A percentile compares a stretch with the other conserved stretches of the same genome.
These are phyloP conservation scores for Pecten maximus DNA, from an alignment of 2,888 invertebrate genomes.

Conservation along the genomic window DNA sequence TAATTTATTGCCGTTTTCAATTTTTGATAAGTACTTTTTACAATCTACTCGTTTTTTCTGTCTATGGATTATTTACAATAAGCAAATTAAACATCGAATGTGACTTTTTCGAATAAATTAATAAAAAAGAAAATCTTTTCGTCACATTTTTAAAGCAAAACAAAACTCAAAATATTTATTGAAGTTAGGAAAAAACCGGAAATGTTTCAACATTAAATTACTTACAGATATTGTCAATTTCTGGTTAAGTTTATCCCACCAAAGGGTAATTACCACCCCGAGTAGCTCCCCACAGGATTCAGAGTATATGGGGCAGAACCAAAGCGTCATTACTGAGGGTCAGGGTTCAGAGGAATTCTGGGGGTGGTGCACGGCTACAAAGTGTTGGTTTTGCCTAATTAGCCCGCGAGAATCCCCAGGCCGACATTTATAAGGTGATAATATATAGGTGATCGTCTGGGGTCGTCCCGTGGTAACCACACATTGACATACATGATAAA, in stretches of 20 bases:
- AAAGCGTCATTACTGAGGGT: background rate
- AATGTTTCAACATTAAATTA: background rate
- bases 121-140: background rate
- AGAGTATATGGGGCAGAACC: slow-evolving; percentile 13
- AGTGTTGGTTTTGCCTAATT: slow-evolving; percentile 21
- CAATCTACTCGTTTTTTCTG: background rate
- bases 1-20: background rate
- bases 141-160: background rate
- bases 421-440: slow-evolving; percentile 17
- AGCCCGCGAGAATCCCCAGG: background rate
- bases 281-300: background rate
- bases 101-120: no score
- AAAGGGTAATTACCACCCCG: background rate
- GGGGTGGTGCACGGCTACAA: background rate
- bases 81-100: background rate
- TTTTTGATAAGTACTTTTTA: background rate
- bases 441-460: background rate
- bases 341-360: background rate
- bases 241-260: background rate
- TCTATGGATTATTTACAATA: background rate
- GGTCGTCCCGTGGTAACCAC: background rate
- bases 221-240: background rate
- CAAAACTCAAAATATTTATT: background rate
- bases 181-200: background rate
- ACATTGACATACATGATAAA: slow-evolving; percentile 16